These are phyloP conservation scores for Recurvirostra avosetta DNA, from an alignment of 2,113 vertebrate genomes.

Conservation along the genomic window DNA sequence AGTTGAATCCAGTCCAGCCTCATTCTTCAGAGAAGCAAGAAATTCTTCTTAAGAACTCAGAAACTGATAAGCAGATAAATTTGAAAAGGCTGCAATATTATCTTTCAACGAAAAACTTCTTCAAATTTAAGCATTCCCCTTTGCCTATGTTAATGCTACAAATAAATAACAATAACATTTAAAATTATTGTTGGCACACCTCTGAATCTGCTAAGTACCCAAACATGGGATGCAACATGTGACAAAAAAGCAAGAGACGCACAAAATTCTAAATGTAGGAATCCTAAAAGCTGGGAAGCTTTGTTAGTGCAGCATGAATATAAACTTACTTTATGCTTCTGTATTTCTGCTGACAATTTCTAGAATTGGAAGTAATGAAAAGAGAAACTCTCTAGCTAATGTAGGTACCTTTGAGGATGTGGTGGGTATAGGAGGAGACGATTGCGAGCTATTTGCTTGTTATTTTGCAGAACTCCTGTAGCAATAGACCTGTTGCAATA, in stretches of 20 bases:
- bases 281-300: neutral
- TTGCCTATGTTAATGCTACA: neutral
- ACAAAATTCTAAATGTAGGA: neutral
- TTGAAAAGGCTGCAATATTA: neutral
- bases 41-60: neutral
- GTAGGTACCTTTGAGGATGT: neutral
- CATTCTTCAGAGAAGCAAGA: neutral
- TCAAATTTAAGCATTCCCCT: neutral
- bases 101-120: neutral
- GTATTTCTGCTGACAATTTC: neutral
- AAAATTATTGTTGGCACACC: neutral
- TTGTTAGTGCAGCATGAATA: neutral
- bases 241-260: neutral
- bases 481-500: neutral
- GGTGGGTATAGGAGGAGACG: neutral
- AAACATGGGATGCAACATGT: neutral
- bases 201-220: neutral
- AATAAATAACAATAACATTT: neutral
- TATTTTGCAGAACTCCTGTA: neutral
- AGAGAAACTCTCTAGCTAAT: neutral
- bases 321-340: neutral
- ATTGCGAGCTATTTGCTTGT: neutral
- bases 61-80: neutral
- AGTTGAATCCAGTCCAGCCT: neutral
- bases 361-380: neutral